Evolutionary conservation across 2,888 invertebrate genomes (phyloP), one percentile per base, ranked within the genome.

Genomic region (Tricholauxania praeusta): DNA sequence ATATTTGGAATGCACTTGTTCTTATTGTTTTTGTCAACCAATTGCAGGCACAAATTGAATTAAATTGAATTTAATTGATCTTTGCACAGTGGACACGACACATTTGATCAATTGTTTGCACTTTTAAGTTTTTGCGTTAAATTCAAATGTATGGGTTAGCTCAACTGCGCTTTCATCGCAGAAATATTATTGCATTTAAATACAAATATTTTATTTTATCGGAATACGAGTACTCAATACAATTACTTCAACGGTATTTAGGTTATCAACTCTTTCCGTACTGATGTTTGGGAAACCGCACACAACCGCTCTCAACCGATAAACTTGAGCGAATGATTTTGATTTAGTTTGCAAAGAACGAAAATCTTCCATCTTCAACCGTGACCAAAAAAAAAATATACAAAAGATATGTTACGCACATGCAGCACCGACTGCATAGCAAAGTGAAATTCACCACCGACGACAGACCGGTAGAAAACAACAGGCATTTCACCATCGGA

Each of bases 11-110:
- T 15, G 57, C 57, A 57, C 57, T 28, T 57, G 28, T 28, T 57
- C 28, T 15, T 57, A 57, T 28, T 19, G 15, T 12, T 12, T 57
- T 28, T 51, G 52, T 51, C 15, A 51, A 32, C 55, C 74, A 39
- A 39, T 39, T 39, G 39, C 39, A 12, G 12, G 57, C 14, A 22
- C 74, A 78, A 82, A 82, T 83, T 82, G 79, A 78, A 79, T 76
- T 81, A 82, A 82, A 83, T 82, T 82, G 83, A 79, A 74, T 78
- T 81, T 77, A 83, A 82, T 83, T 82, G 74, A 72, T 72, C n/a
- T 63, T 62, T 62, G 55, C 8, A 51, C 55, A 59, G 69, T 32
- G 14, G 32, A 19, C 22, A 14, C 55, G 19, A 55, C 55, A 55
- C 55, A 55, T 49, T 64, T 39, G 39, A 17, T 71, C 14, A 28